These are phyloP conservation scores for Aproaerema taeniolella DNA, from an alignment of 2,888 invertebrate species.

Conservation along the genomic window DNA sequence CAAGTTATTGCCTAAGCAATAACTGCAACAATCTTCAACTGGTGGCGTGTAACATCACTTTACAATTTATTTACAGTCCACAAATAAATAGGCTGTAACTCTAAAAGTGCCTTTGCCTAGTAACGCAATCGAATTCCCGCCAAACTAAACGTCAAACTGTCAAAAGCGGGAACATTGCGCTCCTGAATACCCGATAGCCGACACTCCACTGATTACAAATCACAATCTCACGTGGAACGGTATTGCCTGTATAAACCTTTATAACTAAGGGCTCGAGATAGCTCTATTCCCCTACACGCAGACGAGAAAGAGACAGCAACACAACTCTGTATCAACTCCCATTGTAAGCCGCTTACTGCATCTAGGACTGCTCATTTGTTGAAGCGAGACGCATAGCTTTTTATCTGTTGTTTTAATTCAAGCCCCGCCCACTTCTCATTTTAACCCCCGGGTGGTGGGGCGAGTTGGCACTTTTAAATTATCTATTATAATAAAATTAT, in stretches of 20 bases:
- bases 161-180: slow-evolving; percentile 66
- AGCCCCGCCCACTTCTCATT: slow-evolving; percentile 66
- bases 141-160: slow-evolving; percentile 72
- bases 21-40: slow-evolving; percentile 65
- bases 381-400: slow-evolving; percentile 58
- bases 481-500: slow-evolving; percentile 77
- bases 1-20: slow-evolving; percentile 70
- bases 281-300: slow-evolving; percentile 40
- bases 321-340: slow-evolving; percentile 52
- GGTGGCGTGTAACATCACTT: slow-evolving; percentile 55
- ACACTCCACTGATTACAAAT: slow-evolving; percentile 75
- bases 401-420: slow-evolving; percentile 48
- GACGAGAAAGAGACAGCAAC: slow-evolving; percentile 47
- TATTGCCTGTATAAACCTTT: slow-evolving; percentile 51
- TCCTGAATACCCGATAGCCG: slow-evolving; percentile 56
- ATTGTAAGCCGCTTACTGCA: slow-evolving; percentile 71
- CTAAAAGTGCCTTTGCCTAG: slow-evolving; percentile 31
- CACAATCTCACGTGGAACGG: slow-evolving; percentile 71
- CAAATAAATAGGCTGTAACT: slow-evolving; percentile 36
- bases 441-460: slow-evolving; percentile 62
- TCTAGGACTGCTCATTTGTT: slow-evolving; percentile 71
- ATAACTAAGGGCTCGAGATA: slow-evolving; percentile 64
- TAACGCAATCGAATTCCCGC: slow-evolving; percentile 56
- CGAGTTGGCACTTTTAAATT: slow-evolving; percentile 74
- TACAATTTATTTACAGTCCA: slow-evolving; percentile 38